Percentiles rank a stretch among this genome's conserved stretches.
phyloP scores from a whole-genome alignment of 2,113 vertebrate species.

The Thinocorus orbignyianus region DNA sequence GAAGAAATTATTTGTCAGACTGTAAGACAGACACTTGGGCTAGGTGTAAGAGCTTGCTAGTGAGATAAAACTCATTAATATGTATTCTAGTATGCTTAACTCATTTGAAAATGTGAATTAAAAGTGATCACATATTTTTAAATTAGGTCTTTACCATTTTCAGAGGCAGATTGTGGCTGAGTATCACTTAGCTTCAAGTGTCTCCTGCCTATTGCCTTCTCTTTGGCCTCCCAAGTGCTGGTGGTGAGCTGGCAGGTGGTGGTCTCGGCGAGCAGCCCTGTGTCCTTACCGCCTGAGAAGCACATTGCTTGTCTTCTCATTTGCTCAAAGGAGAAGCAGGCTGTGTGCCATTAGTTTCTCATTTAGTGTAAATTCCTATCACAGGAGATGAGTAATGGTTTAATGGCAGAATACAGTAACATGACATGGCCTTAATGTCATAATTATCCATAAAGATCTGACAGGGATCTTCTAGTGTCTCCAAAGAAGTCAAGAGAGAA shows the following conservation, averaged over 20 bases:
- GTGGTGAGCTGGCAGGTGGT: background rate
- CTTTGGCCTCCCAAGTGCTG: rapidly evolving
- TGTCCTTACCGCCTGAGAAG: background rate
- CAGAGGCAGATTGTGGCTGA: background rate
- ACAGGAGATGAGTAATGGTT: background rate
- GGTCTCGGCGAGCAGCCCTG: background rate
- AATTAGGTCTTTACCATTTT: background rate
- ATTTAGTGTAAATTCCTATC: background rate
- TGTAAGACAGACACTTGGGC: background rate
- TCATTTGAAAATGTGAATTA: background rate
- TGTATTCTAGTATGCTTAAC: background rate
- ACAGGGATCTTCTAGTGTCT: background rate
- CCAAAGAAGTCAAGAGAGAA: constrained; percentile 20
- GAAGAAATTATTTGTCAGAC: constrained; percentile 32
- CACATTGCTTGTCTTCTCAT: background rate
- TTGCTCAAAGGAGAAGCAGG: background rate
- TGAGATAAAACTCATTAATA: constrained; percentile 8
- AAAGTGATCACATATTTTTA: background rate
- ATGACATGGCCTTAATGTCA: background rate
- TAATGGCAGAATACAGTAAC: constrained; percentile 1
- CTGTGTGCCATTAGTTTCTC: background rate
- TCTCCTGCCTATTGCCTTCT: background rate
- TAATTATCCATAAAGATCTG: constrained; percentile 22
- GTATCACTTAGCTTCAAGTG: background rate
- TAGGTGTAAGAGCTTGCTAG: background rate